These are phyloP conservation scores for Ciconia maguari DNA, from an alignment of 2,113 vertebrate species.

Conservation along the genomic window DNA sequence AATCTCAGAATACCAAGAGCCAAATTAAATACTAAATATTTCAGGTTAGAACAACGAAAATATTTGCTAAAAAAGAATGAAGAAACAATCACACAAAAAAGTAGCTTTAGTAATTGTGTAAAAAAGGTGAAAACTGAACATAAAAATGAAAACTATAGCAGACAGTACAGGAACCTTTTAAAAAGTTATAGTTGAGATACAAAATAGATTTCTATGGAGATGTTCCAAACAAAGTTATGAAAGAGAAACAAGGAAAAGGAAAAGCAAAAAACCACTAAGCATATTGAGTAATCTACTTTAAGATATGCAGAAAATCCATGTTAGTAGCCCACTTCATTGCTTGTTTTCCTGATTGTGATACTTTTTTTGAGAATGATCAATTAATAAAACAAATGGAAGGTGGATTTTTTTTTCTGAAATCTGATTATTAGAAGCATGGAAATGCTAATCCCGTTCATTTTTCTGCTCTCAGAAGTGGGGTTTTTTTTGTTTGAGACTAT, in stretches of 20 bases:
- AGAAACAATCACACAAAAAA: not conserved
- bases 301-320: not conserved
- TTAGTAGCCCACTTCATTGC: not conserved
- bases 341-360: not conserved
- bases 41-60: not conserved
- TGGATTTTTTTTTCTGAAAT: not conserved
- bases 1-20: not conserved
- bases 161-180: not conserved
- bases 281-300: not conserved
- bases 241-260: not conserved
- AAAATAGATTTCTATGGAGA: not conserved
- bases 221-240: not conserved
- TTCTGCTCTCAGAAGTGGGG: not conserved
- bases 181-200: not conserved
- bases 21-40: not conserved
- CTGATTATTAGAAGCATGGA: not conserved
- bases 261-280: not conserved
- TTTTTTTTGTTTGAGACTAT: not conserved
- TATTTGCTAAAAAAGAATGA: not conserved
- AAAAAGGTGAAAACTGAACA: not conserved
- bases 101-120: not conserved
- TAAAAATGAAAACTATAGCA: not conserved
- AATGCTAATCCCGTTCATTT: not conserved
- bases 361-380: not conserved
- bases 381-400: not conserved